These are phyloP conservation scores for Rhinogobius similis DNA, from an alignment of 2,113 vertebrate species.

Conservation along the genomic window DNA sequence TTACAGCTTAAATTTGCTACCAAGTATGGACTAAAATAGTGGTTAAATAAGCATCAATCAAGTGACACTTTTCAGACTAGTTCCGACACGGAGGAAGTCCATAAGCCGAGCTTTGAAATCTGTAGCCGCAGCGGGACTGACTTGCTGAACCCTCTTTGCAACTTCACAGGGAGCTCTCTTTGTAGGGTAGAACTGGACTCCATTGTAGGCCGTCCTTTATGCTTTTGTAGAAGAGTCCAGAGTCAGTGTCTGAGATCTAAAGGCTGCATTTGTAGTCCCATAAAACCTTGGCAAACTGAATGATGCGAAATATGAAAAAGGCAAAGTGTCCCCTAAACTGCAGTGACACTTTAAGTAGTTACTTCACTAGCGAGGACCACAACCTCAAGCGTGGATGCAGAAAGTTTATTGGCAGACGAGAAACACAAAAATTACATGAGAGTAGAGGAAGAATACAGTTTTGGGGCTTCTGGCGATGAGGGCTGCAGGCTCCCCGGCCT, in stretches of 20 bases:
- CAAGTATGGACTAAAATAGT: too few relatives aligned
- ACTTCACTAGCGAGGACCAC: too few relatives aligned
- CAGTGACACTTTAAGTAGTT: not conserved
- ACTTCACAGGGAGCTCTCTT: not conserved
- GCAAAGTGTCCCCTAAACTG: not conserved
- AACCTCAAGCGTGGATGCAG: too few relatives aligned
- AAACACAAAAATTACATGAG: too few relatives aligned
- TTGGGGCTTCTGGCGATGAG: too few relatives aligned
- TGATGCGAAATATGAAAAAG: not conserved
- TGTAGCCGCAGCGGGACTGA: not conserved
- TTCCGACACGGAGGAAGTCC: not conserved
- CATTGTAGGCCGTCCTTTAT: not conserved
- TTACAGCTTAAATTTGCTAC: not conserved
- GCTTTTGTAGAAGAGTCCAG: not conserved
- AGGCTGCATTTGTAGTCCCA: not conserved
- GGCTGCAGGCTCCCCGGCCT: too few relatives aligned
- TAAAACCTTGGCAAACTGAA: not conserved
- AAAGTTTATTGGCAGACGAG: too few relatives aligned
- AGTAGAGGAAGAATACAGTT: too few relatives aligned
- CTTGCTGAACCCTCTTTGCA: not conserved
- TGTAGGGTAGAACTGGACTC: not conserved
- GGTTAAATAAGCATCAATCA: too few relatives aligned
- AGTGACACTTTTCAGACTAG: not conserved
- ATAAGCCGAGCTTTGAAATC: constrained; percentile 1
- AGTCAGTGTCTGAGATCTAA: not conserved